Conservation (phyloP, 2,888 invertebrate species). For the Drosophila algonquin region DNA sequence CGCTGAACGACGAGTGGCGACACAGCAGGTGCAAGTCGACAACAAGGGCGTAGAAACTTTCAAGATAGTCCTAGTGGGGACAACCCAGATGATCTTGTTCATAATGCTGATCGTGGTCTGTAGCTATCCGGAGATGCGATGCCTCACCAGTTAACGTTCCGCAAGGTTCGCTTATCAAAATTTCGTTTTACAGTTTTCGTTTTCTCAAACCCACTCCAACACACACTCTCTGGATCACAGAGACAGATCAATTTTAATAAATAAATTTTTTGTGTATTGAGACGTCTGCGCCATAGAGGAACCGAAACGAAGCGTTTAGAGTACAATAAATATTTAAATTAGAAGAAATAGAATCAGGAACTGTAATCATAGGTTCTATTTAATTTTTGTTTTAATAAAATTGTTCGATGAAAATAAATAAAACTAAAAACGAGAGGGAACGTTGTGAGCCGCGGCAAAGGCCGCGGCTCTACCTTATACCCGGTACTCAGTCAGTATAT, state of each 20-base stretch:
- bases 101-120: slow-evolving; percentile 78
- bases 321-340: no score
- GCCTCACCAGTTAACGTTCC: slow-evolving; percentile 29
- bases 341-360: no score
- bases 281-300: background rate
- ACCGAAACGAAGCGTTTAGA: background rate
- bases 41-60: slow-evolving; percentile 15
- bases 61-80: slow-evolving; percentile 71
- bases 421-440: no score
- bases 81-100: slow-evolving; percentile 74
- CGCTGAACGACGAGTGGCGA: background rate
- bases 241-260: slow-evolving; percentile 47
- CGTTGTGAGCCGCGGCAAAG: no score
- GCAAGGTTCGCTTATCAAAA: background rate
- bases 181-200: background rate
- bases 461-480: no score
- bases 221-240: no score
- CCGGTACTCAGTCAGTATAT: no score
- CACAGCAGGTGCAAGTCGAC: no score
- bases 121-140: slow-evolving; percentile 77
- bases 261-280: slow-evolving; percentile 55
- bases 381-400: no score
- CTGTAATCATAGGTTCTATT: no score
- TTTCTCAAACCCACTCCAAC: no score
- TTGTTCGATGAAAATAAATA: no score